phyloP scores from a whole-genome alignment of 2,888 invertebrate genomes.

The Dastarcus helophoroides region DNA sequence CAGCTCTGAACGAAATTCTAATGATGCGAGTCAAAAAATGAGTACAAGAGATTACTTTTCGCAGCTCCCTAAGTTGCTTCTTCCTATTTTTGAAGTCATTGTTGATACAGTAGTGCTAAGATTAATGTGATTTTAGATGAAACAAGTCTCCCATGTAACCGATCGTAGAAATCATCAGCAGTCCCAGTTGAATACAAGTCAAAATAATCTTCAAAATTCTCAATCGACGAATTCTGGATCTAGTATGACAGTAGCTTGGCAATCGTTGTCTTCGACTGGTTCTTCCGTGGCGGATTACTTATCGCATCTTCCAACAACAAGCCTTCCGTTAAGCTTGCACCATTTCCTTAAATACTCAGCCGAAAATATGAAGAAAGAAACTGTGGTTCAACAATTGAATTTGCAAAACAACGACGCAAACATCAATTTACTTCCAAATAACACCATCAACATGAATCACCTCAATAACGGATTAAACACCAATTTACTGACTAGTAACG shows the following conservation, averaged over 20 bases:
- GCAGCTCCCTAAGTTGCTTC: too few relatives aligned
- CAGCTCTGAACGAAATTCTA: too few relatives aligned
- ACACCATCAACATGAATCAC: slow-evolving; percentile 31
- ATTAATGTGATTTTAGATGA: too few relatives aligned
- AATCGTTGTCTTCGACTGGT: slow-evolving; percentile 50
- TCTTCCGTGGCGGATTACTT: slow-evolving; percentile 78
- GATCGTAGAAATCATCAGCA: too few relatives aligned
- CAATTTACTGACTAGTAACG: slow-evolving; percentile 32
- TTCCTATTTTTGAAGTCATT: too few relatives aligned
- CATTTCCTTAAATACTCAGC: slow-evolving; percentile 76
- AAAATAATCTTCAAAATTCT: slow-evolving; percentile 36
- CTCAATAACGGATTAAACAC: slow-evolving; percentile 17
- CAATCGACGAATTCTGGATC: too few relatives aligned
- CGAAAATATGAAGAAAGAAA: slow-evolving; percentile 65
- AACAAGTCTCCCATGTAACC: too few relatives aligned
- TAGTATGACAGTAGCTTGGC: slow-evolving; percentile 56
- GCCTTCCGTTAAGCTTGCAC: slow-evolving; percentile 65
- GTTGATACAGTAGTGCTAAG: too few relatives aligned
- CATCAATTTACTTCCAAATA: slow-evolving; percentile 27
- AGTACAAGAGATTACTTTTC: too few relatives aligned
- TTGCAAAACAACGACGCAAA: slow-evolving; percentile 21
- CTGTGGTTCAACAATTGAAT: slow-evolving; percentile 35
- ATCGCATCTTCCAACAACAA: slow-evolving; percentile 63
- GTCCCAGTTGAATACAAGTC: slow-evolving; percentile 12
- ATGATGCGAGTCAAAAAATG: too few relatives aligned